Conservation (phyloP, 2,888 invertebrate species). For the Theretra japonica region DNA sequence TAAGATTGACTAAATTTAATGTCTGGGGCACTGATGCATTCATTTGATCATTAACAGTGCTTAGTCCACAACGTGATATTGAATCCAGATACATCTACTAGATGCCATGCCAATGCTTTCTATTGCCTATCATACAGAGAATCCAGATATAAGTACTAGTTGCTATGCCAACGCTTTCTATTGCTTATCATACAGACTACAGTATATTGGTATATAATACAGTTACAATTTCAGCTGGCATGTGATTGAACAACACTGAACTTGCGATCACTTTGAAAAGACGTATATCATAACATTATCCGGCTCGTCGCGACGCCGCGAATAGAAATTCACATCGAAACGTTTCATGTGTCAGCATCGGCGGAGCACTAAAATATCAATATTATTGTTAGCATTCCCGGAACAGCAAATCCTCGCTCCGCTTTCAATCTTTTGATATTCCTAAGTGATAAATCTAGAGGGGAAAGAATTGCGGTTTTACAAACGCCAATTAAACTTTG, state of each 20-base stretch:
- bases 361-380: constrained; percentile 17
- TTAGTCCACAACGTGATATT: too few relatives aligned
- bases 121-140: too few relatives aligned
- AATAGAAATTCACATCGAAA: background rate
- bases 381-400: constrained; percentile 15
- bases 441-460: constrained; percentile 10
- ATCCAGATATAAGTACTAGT: too few relatives aligned
- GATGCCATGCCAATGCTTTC: too few relatives aligned
- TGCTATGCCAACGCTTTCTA: too few relatives aligned
- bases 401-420: background rate
- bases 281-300: background rate
- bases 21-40: too few relatives aligned
- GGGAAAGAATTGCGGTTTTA: constrained; percentile 8
- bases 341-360: constrained; percentile 22
- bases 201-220: too few relatives aligned
- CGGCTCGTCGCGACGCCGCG: background rate
- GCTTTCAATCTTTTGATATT: constrained; percentile 21
- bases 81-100: too few relatives aligned
- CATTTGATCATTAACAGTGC: too few relatives aligned
- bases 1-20: too few relatives aligned
- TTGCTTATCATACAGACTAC: too few relatives aligned
- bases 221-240: background rate
- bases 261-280: background rate
- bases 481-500: constrained; percentile 5
- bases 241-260: background rate